Conservation (phyloP, 2,113 vertebrate genomes). For the Falcunculus frontatus region DNA sequence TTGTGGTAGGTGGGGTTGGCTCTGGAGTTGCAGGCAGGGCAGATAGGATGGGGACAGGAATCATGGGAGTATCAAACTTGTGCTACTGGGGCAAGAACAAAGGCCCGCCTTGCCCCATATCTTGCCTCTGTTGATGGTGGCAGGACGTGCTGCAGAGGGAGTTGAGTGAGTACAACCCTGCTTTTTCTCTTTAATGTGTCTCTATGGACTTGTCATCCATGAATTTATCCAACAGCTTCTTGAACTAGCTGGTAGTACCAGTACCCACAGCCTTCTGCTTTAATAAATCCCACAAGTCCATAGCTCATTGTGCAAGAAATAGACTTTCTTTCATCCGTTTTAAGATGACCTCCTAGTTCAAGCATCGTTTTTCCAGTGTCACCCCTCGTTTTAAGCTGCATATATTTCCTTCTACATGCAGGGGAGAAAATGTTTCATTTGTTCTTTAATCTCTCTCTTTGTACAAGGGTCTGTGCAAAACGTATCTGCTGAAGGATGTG, state of each 20-base stretch:
- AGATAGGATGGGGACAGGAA: neutral
- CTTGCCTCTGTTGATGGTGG: neutral
- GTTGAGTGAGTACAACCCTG: neutral
- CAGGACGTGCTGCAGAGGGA: neutral
- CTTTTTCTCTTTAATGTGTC: neutral
- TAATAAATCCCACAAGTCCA: neutral
- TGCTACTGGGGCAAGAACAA: rapidly evolving
- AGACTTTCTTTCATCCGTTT: neutral
- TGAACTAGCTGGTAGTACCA: neutral
- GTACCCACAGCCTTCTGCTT: neutral
- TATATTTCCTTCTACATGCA: neutral
- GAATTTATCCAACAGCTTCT: neutral
- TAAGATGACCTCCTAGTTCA: neutral
- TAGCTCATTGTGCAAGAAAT: neutral
- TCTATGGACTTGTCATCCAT: neutral
- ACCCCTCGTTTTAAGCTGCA: neutral
- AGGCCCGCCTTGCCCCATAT: too few relatives aligned
- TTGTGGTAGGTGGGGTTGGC: neutral
- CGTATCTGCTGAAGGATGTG: neutral
- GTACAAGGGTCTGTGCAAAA: neutral
- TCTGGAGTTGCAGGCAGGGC: neutral
- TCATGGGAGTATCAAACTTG: neutral
- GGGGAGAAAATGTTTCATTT: neutral
- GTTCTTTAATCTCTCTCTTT: neutral
- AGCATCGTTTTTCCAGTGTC: rapidly evolving